These are phyloP conservation scores for Aldrovandia affinis DNA, from an alignment of 2,797 vertebrate genomes.

Conservation along the genomic window DNA sequence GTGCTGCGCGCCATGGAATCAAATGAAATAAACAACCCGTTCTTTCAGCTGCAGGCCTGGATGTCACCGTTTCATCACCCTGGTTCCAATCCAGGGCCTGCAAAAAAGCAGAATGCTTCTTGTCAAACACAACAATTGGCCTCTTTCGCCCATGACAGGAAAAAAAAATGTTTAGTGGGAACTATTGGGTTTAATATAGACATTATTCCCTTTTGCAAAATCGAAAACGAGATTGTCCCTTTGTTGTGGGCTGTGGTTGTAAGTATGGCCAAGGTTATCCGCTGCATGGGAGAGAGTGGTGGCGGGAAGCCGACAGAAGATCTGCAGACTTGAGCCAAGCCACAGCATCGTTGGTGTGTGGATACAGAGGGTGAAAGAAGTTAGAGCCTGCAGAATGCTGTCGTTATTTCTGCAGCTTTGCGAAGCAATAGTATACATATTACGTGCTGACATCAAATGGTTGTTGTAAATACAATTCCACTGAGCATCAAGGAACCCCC, in stretches of 20 bases:
- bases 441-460: not conserved
- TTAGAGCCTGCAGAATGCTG: not conserved
- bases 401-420: not conserved
- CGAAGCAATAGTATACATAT: not conserved
- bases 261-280: not conserved
- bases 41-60: not conserved
- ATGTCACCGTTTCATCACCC: constrained; percentile 1
- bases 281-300: not conserved
- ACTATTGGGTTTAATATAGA: constrained; percentile 7
- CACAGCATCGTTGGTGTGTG: constrained; percentile 51
- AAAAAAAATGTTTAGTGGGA: constrained; percentile 22
- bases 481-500: not conserved
- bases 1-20: not conserved
- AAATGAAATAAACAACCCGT: not conserved
- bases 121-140: not conserved
- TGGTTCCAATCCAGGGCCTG: not conserved
- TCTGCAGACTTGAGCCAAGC: constrained; percentile 70
- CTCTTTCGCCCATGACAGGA: constrained; percentile 13
- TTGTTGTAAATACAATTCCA: not conserved
- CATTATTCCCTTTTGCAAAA: not conserved
- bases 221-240: not conserved
- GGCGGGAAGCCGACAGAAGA: constrained; percentile 3
- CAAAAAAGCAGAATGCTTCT: not conserved
- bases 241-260: not conserved
- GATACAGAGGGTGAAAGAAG: not conserved